Evolutionary conservation across 1,140 invertebrate genomes (phyloP).

Genomic region (Manduca sexta): DNA sequence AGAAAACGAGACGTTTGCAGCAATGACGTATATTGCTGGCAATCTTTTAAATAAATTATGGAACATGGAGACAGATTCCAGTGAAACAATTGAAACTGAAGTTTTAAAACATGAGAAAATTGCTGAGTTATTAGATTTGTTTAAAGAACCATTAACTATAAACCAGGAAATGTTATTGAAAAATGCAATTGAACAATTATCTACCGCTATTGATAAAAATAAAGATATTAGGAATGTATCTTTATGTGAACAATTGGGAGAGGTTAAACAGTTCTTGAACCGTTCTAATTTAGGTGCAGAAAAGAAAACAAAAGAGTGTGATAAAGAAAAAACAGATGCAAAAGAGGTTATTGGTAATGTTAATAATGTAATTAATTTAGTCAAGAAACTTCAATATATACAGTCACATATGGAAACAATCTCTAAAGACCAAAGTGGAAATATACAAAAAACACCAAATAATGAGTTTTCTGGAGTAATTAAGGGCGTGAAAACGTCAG

Average conservation of each 20-base stretch:
- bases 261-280: conserved; percentile 8
- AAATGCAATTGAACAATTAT: conserved; percentile 50
- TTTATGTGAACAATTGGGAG: conserved; percentile 41
- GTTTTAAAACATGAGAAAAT: conserved; percentile 59
- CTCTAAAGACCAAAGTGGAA: conserved; percentile 17
- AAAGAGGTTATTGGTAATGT: conserved; percentile 30
- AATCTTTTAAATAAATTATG: conserved; percentile 59
- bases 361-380: conserved; percentile 39
- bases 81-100: conserved; percentile 42
- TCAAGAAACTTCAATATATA: conserved; percentile 45
- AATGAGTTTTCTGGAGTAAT: conserved; percentile 4
- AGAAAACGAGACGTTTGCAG: conserved; percentile 60
- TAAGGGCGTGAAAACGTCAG: conserved; percentile 21
- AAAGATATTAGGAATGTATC: conserved; percentile 43
- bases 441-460: background rate
- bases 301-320: background rate
- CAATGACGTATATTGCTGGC: conserved; percentile 61
- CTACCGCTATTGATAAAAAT: conserved; percentile 38
- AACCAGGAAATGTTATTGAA: conserved; percentile 58
- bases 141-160: conserved; percentile 56
- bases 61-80: conserved; percentile 52
- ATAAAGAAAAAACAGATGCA: conserved; percentile 1
- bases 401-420: conserved; percentile 31
- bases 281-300: background rate
- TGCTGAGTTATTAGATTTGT: conserved; percentile 50